Percentiles rank a stretch among this genome's conserved stretches.
phyloP scores from a whole-genome alignment of 2,113 vertebrate species.

The Platycercus adscitus region DNA sequence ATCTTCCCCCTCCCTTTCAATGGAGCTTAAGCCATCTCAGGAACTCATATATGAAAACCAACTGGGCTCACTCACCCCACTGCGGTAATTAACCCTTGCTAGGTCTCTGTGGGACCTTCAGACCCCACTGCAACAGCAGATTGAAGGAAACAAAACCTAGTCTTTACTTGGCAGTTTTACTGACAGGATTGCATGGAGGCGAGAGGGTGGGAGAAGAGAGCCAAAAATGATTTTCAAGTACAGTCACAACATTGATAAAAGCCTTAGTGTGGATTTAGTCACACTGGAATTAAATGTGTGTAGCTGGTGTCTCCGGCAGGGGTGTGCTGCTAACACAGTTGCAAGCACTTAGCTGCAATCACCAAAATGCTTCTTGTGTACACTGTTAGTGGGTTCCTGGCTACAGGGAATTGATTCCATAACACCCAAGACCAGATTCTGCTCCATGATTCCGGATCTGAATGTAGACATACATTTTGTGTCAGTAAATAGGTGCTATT shows the following conservation, averaged over 20 bases:
- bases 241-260: not conserved
- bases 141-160: rapidly evolving
- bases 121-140: not conserved
- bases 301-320: not conserved
- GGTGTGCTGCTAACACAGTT: not conserved
- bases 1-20: not conserved
- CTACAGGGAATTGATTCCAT: not conserved
- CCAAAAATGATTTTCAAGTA: not conserved
- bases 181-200: not conserved
- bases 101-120: not conserved
- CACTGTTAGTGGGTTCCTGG: not conserved
- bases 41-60: not conserved
- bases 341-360: not conserved
- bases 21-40: not conserved
- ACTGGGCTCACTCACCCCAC: not conserved
- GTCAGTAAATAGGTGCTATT: not conserved
- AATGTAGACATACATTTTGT: not conserved
- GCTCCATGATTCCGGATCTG: not conserved
- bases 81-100: not conserved
- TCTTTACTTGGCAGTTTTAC: not conserved
- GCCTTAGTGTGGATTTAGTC: not conserved
- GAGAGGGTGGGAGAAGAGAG: not conserved
- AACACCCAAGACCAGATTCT: not conserved
- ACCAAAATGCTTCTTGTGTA: not conserved
- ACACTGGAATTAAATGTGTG: not conserved